These are phyloP conservation scores for Gymnoscopelus microlampas DNA, from an alignment of 2,797 vertebrate genomes.

Conservation along the genomic window DNA sequence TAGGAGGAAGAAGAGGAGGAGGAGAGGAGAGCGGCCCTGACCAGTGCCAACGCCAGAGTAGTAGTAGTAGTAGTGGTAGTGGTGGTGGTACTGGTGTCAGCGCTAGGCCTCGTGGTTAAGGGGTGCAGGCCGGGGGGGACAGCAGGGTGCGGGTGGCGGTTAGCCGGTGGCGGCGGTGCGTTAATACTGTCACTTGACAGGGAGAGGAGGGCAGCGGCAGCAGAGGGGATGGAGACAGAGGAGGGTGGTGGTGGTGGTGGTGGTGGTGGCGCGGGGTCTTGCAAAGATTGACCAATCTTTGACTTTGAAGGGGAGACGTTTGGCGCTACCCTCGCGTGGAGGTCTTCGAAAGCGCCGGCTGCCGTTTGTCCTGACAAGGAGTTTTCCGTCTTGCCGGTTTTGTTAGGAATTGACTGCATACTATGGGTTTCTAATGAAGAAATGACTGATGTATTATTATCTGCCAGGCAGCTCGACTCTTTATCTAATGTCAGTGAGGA, in stretches of 20 bases:
- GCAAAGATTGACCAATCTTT: conserved; percentile 72
- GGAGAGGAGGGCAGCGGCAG: conserved; percentile 58
- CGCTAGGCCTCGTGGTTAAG: conserved; percentile 65
- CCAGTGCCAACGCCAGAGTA: conserved; percentile 48
- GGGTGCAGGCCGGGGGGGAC: conserved; percentile 71
- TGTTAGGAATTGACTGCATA: neutral
- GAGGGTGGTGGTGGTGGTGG: neutral
- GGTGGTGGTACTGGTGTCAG: conserved; percentile 54
- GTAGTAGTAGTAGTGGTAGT: no score
- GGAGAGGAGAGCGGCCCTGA: conserved; percentile 55
- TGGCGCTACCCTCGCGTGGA: conserved; percentile 79
- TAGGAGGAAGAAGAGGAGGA: conserved; percentile 59
- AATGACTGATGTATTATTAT: neutral
- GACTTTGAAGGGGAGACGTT: conserved; percentile 56
- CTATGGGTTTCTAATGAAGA: conserved; percentile 6
- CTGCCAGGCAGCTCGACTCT: conserved; percentile 15
- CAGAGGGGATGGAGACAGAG: conserved; percentile 75
- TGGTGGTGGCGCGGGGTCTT: conserved; percentile 50
- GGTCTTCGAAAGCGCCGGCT: conserved; percentile 72
- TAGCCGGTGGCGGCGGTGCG: conserved; percentile 28
- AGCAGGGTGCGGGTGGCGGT: conserved; percentile 52
- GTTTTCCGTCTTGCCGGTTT: conserved; percentile 21
- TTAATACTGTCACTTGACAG: conserved; percentile 66
- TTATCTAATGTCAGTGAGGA: conserved; percentile 42
- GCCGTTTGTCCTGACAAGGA: conserved; percentile 8